phyloP scores from a whole-genome alignment of 1,140 invertebrate genomes.

The Drosophila novamexicana region DNA sequence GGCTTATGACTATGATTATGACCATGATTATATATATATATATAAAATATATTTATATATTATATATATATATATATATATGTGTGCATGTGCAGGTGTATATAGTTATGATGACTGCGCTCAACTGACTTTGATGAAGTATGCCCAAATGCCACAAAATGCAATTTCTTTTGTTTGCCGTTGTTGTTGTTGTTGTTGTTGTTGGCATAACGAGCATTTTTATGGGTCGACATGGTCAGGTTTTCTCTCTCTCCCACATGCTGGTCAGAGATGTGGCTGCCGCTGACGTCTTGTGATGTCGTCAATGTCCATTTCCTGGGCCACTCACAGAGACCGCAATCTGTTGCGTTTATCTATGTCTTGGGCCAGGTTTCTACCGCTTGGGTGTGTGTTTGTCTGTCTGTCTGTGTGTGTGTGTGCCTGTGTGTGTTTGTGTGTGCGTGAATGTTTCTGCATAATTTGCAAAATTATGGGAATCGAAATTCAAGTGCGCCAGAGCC shows the following conservation, averaged over 20 bases:
- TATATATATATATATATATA: neutral
- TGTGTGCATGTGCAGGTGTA: constrained; percentile 7
- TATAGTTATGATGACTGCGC: constrained; percentile 18
- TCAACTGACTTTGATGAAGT: constrained; percentile 41
- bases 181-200: constrained; percentile 18
- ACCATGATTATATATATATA: constrained; percentile 8
- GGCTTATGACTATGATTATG: constrained; percentile 23
- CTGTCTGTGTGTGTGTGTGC: constrained; percentile 33
- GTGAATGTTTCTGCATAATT: constrained; percentile 61
- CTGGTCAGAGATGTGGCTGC: constrained; percentile 32
- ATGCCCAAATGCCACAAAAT: constrained; percentile 41
- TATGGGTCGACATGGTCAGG: constrained; percentile 55
- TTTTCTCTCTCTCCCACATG: constrained; percentile 51
- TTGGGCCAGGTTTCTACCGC: constrained; percentile 32
- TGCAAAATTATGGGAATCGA: constrained; percentile 61
- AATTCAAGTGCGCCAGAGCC: constrained; percentile 53
- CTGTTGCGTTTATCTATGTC: constrained; percentile 55
- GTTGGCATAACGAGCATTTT: constrained; percentile 52
- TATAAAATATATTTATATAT: neutral
- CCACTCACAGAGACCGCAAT: constrained; percentile 51
- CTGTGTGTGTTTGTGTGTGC: constrained; percentile 35
- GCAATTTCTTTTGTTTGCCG: constrained; percentile 38
- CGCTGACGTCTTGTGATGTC: constrained; percentile 45
- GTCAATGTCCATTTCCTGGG: constrained; percentile 56
- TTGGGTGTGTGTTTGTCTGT: constrained; percentile 3